Evolutionary conservation across 1,140 invertebrate genomes (phyloP).

Genomic region (Pogonomyrmex californicus): DNA sequence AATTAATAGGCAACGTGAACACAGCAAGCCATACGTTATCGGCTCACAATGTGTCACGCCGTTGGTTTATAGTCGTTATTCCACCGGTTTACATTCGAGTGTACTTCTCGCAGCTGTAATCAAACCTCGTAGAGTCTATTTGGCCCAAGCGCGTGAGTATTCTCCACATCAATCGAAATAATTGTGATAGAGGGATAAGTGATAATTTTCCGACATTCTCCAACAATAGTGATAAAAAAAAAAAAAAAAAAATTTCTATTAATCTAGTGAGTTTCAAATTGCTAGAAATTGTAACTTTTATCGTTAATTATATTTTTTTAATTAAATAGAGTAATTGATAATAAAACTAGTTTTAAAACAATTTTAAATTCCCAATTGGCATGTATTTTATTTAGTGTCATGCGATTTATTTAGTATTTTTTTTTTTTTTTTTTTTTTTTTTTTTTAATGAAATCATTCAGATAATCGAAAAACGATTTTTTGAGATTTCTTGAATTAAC

Average conservation of each 20-base stretch:
- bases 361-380: not conserved
- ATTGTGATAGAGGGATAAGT: not conserved
- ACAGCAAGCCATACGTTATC: slow-evolving; percentile 41
- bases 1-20: slow-evolving; percentile 58
- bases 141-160: slow-evolving; percentile 9
- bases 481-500: not conserved
- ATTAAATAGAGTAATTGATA: not conserved
- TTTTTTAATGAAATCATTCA: not conserved
- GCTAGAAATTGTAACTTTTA: not conserved
- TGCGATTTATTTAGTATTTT: too few relatives aligned
- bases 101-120: slow-evolving; percentile 41
- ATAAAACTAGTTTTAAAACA: not conserved
- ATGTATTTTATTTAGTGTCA: not conserved
- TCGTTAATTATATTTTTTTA: not conserved
- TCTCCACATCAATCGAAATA: slow-evolving; percentile 27
- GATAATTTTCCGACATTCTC: not conserved
- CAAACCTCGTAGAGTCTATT: slow-evolving; percentile 31
- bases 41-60: slow-evolving; percentile 39
- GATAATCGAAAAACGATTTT: not conserved
- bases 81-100: slow-evolving; percentile 49
- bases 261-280: not conserved
- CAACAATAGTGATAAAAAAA: slow-evolving; percentile 1
- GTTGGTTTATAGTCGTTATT: slow-evolving; percentile 50
- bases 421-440: too few relatives aligned
- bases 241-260: not conserved